Evolutionary conservation across 2,113 vertebrate genomes (phyloP), one percentile per base, ranked within the genome.

Genomic region (Maccullochella peelii): DNA sequence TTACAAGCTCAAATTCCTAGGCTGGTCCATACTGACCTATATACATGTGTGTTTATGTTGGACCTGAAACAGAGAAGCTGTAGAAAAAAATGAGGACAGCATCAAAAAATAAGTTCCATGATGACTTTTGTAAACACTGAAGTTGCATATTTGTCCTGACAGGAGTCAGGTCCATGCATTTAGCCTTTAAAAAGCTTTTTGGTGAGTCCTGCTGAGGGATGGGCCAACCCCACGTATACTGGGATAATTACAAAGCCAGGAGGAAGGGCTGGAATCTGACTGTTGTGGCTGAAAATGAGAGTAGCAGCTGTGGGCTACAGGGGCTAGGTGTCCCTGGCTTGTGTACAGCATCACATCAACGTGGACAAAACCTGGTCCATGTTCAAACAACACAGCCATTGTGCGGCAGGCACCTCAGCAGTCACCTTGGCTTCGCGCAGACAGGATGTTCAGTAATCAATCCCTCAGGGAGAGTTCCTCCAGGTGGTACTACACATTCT

Each of bases 391-490:
- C 87, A 65, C 79, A 0, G 77, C 90, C 90, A 93, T 95, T 95
- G 91, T 95, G 87, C 65, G 5, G 79, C 88, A 50, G 86, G 89
- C 81, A 91, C 88, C 85, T 82, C 84, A 14, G 73, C 89, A 80
- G 90, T 69, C 87, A 89, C 82, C 79, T 86, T 88, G 86, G 91
- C 90, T 87, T 82, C 70, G 66, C 65, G 85, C 85, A 85, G 91
- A 88, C 93, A 91, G 91, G 91, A 93, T 92, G 91, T 90, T 73
- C 87, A 86, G 87, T 93, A 91, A 94, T 94, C 92, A 89, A 88
- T 89, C 92, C 92, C 91, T 88, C 73, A 36, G 88, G 92, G 88
- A 85, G 91, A 87, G 80, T 87, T 91, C 90, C 93, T 92, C 90
- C 89, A 91, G 92, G 91, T 94, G 92, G 94, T 93, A 91, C 92